Evolutionary conservation across 64 coral and sea anemone genomes (phyloP).

Genomic region (Stichodactyla mertensii): DNA sequence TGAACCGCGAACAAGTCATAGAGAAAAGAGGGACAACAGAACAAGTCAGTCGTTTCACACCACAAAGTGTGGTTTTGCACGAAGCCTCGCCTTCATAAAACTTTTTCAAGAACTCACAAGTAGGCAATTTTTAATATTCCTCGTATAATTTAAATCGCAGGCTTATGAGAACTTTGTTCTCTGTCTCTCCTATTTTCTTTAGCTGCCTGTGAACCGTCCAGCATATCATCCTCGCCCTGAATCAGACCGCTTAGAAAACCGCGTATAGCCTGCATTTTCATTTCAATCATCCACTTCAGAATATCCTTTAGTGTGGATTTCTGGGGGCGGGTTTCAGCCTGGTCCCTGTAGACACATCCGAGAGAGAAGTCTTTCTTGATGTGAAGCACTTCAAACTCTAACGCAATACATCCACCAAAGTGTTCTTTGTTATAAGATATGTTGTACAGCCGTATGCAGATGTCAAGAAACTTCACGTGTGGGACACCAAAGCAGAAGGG

Average conservation of each 20-base stretch:
- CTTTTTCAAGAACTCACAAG: too few relatives aligned
- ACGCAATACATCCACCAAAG: conserved; percentile 13
- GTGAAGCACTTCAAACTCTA: conserved; percentile 1
- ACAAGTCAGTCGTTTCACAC: too few relatives aligned
- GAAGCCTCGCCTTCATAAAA: too few relatives aligned
- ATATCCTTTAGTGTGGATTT: background rate
- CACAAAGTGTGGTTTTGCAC: too few relatives aligned
- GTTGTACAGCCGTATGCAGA: conserved; percentile 14
- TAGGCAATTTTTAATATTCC: too few relatives aligned
- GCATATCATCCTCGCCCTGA: background rate
- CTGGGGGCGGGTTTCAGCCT: background rate
- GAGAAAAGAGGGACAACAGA: too few relatives aligned
- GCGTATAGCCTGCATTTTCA: background rate
- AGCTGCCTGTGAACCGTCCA: background rate
- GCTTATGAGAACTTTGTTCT: too few relatives aligned
- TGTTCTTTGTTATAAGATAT: conserved; percentile 19
- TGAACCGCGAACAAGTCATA: too few relatives aligned
- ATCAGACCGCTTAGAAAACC: background rate
- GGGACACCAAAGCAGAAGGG: conserved; percentile 20
- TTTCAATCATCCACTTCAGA: background rate
- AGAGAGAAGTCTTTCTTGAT: conserved; percentile 24
- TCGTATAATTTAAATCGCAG: too few relatives aligned
- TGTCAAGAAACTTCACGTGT: conserved; percentile 11
- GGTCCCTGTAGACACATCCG: conserved; percentile 13
- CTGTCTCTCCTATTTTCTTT: background rate